phyloP scores from a whole-genome alignment of 1,140 invertebrate genomes.

The Chymomyza costata region DNA sequence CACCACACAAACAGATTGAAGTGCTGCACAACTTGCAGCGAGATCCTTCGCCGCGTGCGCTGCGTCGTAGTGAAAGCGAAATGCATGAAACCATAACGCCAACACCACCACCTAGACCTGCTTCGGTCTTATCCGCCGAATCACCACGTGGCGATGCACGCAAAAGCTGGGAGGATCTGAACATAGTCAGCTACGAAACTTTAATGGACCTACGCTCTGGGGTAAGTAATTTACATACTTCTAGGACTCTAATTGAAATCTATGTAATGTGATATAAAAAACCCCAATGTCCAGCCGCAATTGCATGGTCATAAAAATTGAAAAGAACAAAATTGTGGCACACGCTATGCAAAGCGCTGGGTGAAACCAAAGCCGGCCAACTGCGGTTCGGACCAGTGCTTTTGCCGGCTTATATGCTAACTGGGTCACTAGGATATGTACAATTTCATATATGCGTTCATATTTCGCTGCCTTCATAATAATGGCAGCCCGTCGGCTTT shows the following conservation, averaged over 20 bases:
- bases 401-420: conserved; percentile 17
- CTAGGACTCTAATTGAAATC: no score
- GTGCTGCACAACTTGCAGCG: conserved; percentile 80
- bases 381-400: not conserved
- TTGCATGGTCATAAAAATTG: conserved; percentile 24
- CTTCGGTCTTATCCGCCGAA: conserved; percentile 6
- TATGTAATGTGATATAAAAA: no score
- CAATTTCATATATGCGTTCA: conserved; percentile 63
- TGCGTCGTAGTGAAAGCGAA: conserved; percentile 17
- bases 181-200: conserved; percentile 76
- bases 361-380: conserved; percentile 3
- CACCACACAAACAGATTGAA: conserved; percentile 79
- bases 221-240: conserved; percentile 66
- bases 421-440: conserved; percentile 66
- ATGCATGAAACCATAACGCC: not conserved
- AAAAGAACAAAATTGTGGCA: conserved; percentile 33
- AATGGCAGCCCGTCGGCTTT: conserved; percentile 45
- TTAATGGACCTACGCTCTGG: conserved; percentile 77
- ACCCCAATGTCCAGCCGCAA: conserved; percentile 10
- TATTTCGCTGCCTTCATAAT: conserved; percentile 58
- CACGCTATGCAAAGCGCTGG: no score
- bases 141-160: conserved; percentile 37
- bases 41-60: conserved; percentile 76
- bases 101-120: conserved; percentile 5
- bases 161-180: conserved; percentile 77